These are phyloP conservation scores for Cepphus grylle DNA, from an alignment of 2,113 vertebrate species.

Conservation along the genomic window DNA sequence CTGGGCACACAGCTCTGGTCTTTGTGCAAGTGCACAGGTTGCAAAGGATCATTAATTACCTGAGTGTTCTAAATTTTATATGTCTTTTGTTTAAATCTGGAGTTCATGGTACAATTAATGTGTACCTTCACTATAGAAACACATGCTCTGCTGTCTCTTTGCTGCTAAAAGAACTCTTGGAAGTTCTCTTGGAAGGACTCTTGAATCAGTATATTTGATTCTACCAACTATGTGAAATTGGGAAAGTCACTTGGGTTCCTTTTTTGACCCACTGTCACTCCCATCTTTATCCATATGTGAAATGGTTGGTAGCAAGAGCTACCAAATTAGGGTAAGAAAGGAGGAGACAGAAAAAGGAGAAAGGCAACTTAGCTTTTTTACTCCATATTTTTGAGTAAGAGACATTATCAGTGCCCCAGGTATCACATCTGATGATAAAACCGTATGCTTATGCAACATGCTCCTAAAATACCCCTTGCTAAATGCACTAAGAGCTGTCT, in stretches of 20 bases:
- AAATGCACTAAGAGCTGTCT: neutral
- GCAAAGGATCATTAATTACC: neutral
- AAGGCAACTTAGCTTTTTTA: neutral
- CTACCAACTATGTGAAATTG: neutral
- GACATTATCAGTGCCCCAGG: accelerated
- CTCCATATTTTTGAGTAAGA: neutral
- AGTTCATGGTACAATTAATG: neutral
- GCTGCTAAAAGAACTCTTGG: neutral
- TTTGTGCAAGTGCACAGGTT: accelerated
- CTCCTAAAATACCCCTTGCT: neutral
- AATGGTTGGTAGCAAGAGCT: neutral
- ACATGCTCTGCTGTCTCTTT: neutral
- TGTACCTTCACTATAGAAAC: neutral
- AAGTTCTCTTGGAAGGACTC: neutral
- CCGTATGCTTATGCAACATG: neutral
- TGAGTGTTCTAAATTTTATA: neutral
- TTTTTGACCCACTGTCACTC: neutral
- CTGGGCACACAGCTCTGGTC: neutral
- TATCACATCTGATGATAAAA: neutral
- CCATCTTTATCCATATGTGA: neutral
- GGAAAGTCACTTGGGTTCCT: neutral
- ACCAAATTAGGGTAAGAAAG: neutral
- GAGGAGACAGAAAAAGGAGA: neutral
- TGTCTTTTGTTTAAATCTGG: neutral
- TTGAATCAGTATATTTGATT: neutral